Evolutionary conservation across 2,888 invertebrate species (phyloP), one percentile per base, ranked within the genome.

Genomic region (Aspidiotus rigidus): DNA sequence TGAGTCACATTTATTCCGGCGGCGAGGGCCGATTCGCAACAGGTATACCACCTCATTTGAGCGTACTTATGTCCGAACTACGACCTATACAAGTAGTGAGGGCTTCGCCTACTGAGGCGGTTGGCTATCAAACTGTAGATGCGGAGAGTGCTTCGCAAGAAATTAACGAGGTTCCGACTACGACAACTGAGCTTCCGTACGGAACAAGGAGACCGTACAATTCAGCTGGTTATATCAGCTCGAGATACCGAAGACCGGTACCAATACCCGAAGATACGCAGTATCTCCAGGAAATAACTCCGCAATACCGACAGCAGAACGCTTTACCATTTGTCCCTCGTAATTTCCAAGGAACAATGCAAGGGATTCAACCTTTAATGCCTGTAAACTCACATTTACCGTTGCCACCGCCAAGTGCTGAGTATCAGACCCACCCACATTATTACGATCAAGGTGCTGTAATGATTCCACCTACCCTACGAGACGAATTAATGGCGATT

Each of bases 401-500:
- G 13, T 54, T 71, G 7, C 69, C 71, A 13, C 62, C 67, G 13
- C 56, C 67, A 53, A 61, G n/a, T 62, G 55, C 60, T 8, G 56
- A 42, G 53, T 57, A 57, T 16, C 63, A 69, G 44, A 56, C 15
- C 10, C 62, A 63, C 10, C 67, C 70, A 10, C 67, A 67, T 13
- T 62, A 62, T 16, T 64, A 53, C 59, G 64, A 59, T 28, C 61
- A 70, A 42, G 61, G 49, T 53, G 63, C 69, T 1, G 17, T 28
- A 13, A 57, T 57, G 59, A 61, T 62, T 17, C 61, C 72, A 41
- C 55, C 41, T 7, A 41, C 62, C 8, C 72, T 75, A 7, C 71
- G 75, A 59, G 75, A 75, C 57, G 74, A 74, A 42, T 73, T 75
- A 13, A 74, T 74, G 74, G 74, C 74, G 54, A 74, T 74, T 62